phyloP scores from a whole-genome alignment of 2,888 invertebrate species.

The Phragmatobia fuliginosa region DNA sequence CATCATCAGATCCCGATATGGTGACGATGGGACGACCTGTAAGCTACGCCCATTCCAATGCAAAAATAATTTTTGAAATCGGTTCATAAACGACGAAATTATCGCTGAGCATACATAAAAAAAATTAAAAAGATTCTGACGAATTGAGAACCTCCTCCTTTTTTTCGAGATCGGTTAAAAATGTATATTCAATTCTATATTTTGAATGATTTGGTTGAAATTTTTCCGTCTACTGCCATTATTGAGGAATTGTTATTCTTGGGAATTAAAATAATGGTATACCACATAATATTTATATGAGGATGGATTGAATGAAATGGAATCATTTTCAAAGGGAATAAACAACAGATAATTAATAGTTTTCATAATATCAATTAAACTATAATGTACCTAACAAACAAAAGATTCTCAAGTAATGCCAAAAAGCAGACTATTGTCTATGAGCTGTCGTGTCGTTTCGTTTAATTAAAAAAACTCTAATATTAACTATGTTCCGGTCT shows the following conservation, averaged over 20 bases:
- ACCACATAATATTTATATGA: background rate
- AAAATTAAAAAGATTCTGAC: too few species aligned
- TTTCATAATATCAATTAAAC: background rate
- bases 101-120: too few species aligned
- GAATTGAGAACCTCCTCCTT: too few species aligned
- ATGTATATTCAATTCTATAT: too few species aligned
- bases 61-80: too few species aligned
- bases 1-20: too few species aligned
- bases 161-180: too few species aligned
- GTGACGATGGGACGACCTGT: too few species aligned
- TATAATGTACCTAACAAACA: background rate
- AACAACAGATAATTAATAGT: background rate
- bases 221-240: background rate
- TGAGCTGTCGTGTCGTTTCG: background rate
- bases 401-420: background rate
- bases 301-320: background rate
- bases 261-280: too few species aligned
- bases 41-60: too few species aligned
- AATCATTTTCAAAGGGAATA: background rate
- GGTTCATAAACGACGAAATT: too few species aligned
- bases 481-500: background rate
- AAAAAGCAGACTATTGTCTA: background rate
- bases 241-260: too few species aligned
- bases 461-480: background rate
- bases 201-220: background rate